Conservation (phyloP, 1,140 invertebrate species). For the Spodoptera litura region DNA sequence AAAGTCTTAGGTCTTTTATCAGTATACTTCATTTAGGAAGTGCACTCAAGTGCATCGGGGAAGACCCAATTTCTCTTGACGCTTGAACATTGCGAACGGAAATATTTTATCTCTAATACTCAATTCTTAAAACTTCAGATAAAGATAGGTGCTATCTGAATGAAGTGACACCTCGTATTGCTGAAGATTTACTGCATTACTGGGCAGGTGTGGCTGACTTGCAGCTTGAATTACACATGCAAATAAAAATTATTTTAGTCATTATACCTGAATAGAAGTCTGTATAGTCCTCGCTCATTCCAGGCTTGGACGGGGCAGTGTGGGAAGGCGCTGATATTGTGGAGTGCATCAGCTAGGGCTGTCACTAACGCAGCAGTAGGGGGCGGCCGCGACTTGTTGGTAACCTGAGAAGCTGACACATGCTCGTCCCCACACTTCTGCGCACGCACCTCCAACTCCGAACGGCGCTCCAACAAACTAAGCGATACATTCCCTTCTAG, state of each 20-base stretch:
- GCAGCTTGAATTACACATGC: too few relatives aligned
- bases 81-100: background rate
- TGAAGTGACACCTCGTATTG: background rate
- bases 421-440: constrained; percentile 66
- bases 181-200: background rate
- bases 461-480: constrained; percentile 69
- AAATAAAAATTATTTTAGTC: background rate
- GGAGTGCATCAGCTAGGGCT: constrained; percentile 65
- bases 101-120: background rate
- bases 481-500: constrained; percentile 75
- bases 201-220: background rate
- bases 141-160: background rate
- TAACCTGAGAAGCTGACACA: constrained; percentile 53
- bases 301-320: constrained; percentile 65
- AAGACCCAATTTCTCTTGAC: background rate
- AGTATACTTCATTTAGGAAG: background rate
- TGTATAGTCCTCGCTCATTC: constrained; percentile 75
- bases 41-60: background rate
- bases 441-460: constrained; percentile 72
- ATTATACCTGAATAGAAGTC: constrained; percentile 75
- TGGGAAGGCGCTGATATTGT: constrained; percentile 69
- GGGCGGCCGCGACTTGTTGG: constrained; percentile 54
- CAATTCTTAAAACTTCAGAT: background rate
- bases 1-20: background rate
- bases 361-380: constrained; percentile 67